A percentile compares a stretch with the other conserved stretches of the same genome.
Evolutionary conservation across 2,797 vertebrate genomes (phyloP).

Genomic region (Pseudochirops cupreus): DNA sequence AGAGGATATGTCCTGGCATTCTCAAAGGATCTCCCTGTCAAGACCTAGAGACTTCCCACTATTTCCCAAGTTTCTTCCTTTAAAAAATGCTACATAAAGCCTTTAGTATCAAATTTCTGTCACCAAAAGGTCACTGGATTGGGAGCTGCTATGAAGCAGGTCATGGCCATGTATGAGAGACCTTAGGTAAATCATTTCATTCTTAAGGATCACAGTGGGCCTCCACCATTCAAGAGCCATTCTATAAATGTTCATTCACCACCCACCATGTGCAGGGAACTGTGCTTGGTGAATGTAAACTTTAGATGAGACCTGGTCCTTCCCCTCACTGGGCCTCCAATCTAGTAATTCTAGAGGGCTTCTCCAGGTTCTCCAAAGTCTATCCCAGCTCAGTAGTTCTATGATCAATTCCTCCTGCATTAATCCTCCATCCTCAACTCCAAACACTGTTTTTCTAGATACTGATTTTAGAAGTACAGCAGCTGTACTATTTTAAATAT

Average conservation of each 20-base stretch:
- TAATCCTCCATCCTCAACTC: neutral
- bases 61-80: constrained; percentile 4
- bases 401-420: neutral
- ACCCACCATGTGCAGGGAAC: neutral
- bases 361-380: neutral
- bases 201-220: neutral
- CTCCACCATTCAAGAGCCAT: neutral
- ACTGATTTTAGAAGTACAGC: neutral
- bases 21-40: constrained; percentile 17
- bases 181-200: neutral
- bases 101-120: neutral
- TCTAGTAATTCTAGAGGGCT: neutral
- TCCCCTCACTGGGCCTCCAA: neutral
- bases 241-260: neutral
- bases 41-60: neutral
- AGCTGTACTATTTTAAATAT: constrained; percentile 16
- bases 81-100: constrained; percentile 8
- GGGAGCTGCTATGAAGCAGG: neutral
- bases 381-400: neutral
- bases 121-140: neutral
- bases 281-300: neutral
- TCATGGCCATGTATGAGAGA: neutral
- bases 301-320: neutral
- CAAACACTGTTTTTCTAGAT: neutral
- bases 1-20: neutral